Base-by-base conservation (phyloP, 2,113 vertebrate species). In the Poecile atricapillus region DNA sequence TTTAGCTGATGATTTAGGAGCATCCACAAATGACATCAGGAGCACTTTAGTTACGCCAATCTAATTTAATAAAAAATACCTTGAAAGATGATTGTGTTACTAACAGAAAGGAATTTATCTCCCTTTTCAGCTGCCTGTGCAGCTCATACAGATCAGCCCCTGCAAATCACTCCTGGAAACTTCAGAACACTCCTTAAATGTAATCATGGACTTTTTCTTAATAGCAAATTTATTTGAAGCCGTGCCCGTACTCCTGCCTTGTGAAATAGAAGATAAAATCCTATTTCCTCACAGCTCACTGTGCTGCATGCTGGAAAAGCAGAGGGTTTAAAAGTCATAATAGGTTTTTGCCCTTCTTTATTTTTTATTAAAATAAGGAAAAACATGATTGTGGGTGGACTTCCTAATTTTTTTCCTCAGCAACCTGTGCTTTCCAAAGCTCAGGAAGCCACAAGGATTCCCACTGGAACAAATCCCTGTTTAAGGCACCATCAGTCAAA, bases 1-100 rank as follows among this genome's bases (percentile, higher is more conserved):
- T 80, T 92, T 43, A 49, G 84, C 58, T 69, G 75, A 90, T 87
- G 85, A 94, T 88, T 93, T 69, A 87, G 89, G 35, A 83, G 90
- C 75, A 53, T 46, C 75, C 89, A 88, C 94, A 90, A 75, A 94
- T 89, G 93, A 88, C 93, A 96, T 52, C 50, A 62, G 88, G 49
- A 89, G 73, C 85, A 89, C 94, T 95, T 93, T 59, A 55, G 83
- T 86, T 76, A 77, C 44, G 11, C 39, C 27, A 67, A 60, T 67
- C 88, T 87, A 89, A 96, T 88, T 80, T 47, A 77, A 93, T 94
- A 83, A 90, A 80, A 82, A 90, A 85, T 69, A 94, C 79, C 86
- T 88, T 55, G 63, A 5, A 52, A 96, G 95, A 77, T 70, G 96
- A 84, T 50, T 69, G 79, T 39, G 69, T 76, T 88, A 43, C 55